Percentiles rank a stretch among this genome's conserved stretches.
Conservation (phyloP, 2,888 invertebrate species). For the Eucera pruinosa region DNA sequence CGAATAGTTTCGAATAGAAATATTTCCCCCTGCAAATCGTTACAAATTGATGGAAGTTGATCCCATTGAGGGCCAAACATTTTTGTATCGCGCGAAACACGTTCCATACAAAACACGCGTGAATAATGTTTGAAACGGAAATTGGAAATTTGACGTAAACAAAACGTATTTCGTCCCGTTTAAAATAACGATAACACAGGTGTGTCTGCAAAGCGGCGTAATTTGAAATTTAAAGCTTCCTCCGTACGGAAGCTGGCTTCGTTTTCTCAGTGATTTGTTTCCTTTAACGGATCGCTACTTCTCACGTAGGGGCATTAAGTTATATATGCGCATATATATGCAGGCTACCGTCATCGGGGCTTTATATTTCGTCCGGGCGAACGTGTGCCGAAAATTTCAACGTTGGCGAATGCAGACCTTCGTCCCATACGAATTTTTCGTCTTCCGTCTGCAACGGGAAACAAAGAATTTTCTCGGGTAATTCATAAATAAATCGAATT, state of each 20-base stretch:
- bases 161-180: not conserved
- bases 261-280: slow-evolving; percentile 41
- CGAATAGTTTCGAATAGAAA: too few species aligned
- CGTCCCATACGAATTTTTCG: slow-evolving; percentile 1
- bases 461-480: not conserved
- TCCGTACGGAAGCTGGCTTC: not conserved
- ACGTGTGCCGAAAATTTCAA: slow-evolving; percentile 48
- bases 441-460: not conserved
- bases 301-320: slow-evolving; percentile 47
- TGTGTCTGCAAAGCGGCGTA: not conserved
- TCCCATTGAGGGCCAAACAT: too few species aligned
- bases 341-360: slow-evolving; percentile 29
- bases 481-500: slow-evolving; percentile 16
- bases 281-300: slow-evolving; percentile 40
- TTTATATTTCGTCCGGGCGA: slow-evolving; percentile 37
- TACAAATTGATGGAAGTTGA: too few species aligned
- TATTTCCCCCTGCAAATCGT: too few species aligned
- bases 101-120: too few species aligned
- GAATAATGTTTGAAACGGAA: too few species aligned
- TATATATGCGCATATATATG: slow-evolving; percentile 44
- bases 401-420: not conserved
- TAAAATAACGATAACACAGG: not conserved
- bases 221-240: slow-evolving; percentile 10
- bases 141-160: too few species aligned
- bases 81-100: too few species aligned